Percentiles rank a stretch among this genome's conserved stretches.
These are phyloP conservation scores for Acholoe squamosa DNA, from an alignment of 2,888 invertebrate species.

Conservation along the genomic window DNA sequence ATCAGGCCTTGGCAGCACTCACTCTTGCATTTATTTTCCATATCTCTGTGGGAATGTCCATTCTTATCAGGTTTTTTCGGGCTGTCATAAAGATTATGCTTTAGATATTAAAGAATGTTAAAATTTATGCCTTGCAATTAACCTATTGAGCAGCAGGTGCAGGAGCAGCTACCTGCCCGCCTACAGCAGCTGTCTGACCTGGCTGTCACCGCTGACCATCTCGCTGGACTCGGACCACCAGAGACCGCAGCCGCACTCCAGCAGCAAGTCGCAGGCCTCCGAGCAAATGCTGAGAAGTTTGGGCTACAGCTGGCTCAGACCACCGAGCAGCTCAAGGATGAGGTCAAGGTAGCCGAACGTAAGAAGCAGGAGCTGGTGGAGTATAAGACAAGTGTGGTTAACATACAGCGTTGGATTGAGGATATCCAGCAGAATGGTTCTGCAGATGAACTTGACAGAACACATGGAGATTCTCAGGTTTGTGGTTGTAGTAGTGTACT, in stretches of 20 bases:
- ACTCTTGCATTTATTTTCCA: too few species aligned
- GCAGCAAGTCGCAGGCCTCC: constrained; percentile 75
- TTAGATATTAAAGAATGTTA: too few species aligned
- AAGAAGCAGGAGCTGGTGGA: constrained; percentile 77
- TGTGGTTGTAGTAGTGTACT: too few species aligned
- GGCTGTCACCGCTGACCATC: constrained; percentile 78
- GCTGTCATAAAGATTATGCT: too few species aligned
- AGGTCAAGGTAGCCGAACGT: constrained; percentile 77
- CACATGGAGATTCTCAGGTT: too few species aligned
- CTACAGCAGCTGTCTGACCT: constrained; percentile 79
- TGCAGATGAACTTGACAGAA: not conserved
- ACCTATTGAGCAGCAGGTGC: constrained; percentile 72
- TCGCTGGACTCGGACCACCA: constrained; percentile 76
- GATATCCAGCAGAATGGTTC: constrained; percentile 68
- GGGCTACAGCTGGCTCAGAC: constrained; percentile 76
- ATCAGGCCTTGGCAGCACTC: too few species aligned
- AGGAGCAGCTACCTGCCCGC: constrained; percentile 75
- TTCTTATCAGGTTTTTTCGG: too few species aligned
- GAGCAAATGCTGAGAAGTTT: constrained; percentile 76
- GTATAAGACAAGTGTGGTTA: constrained; percentile 74
- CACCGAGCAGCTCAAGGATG: constrained; percentile 70
- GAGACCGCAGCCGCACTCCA: constrained; percentile 74
- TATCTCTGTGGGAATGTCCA: too few species aligned
- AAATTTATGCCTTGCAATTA: not conserved
- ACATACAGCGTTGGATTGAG: constrained; percentile 78